Base-by-base conservation (phyloP, 2,888 invertebrate genomes). In the Chymomyza caudatula region DNA sequence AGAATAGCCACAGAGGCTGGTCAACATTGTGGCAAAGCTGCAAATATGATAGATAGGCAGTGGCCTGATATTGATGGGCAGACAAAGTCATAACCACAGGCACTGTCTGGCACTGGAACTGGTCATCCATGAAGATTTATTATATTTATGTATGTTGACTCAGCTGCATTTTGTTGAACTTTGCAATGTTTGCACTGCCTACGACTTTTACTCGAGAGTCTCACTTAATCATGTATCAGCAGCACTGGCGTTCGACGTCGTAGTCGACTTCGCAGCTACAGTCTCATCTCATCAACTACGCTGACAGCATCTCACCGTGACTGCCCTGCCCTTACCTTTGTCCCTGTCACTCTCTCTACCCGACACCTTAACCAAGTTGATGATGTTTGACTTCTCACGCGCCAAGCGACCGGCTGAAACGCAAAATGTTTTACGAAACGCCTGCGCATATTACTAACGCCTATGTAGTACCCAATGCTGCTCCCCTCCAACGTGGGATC, bases 111-210 rank as follows among this genome's bases (percentile, higher is more conserved):
- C 29, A 37, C 49, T 44, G n/a, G n/a, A 44, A 4, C 29, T 58
- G 58, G n/a, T 25, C 47, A 23, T 43, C 22, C 23, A 19, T 55
- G 13, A 8, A 73, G 78, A 72, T 82, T 84, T 72, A 74, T 76
- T 84, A 78, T 13, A 37, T 37, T 3, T 25, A 25, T 5, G 29
- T 4, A 37, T 37, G 11, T 82, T 82, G 82, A 83, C 86, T 86
- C 82, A 83, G 82, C 82, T 83, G 86, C 84, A 65, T 60, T 65
- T 63, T 58, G 60, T 63, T 71, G 68, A 72, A 69, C 71, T 76
- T 69, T 66, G 68, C 73, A 74, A 69, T 69, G 22, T 69, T 67
- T 78, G 71, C 66, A 47, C 56, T 62, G 70, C 61, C 62, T 47
- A 44, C 67, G 71, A 70, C 74, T 81, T 73, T 76, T 78, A 67